phyloP scores from a whole-genome alignment of 2,797 vertebrate species.

The Rhabdophis nuchalis region DNA sequence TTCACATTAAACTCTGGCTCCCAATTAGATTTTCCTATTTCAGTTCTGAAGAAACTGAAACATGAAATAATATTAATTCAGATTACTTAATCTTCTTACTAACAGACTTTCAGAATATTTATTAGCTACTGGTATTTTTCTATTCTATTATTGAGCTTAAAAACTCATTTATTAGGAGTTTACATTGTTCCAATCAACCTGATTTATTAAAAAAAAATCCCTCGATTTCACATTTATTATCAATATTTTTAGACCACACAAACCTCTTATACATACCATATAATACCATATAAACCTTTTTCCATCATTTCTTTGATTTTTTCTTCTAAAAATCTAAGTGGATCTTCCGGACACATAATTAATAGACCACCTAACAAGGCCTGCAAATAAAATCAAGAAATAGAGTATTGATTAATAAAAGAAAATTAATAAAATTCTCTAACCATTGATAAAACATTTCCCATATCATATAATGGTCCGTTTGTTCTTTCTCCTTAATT shows the following conservation, averaged over 20 bases:
- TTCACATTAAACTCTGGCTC: not conserved
- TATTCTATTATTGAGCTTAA: not conserved
- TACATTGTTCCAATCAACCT: not conserved
- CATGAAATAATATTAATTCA: not conserved
- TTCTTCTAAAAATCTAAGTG: slow-evolving; percentile 74
- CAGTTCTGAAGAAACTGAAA: not conserved
- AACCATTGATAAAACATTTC: no score
- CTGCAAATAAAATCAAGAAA: slow-evolving; percentile 57
- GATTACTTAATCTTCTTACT: not conserved
- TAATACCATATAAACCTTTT: slow-evolving; percentile 63
- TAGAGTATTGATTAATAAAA: slow-evolving; percentile 3
- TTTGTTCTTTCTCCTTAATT: no score
- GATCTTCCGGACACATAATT: slow-evolving; percentile 69
- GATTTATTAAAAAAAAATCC: not conserved
- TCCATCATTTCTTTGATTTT: slow-evolving; percentile 69
- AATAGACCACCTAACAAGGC: slow-evolving; percentile 72
- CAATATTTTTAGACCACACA: not conserved
- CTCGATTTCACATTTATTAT: not conserved
- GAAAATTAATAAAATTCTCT: no score
- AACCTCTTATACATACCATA: slow-evolving; percentile 63
- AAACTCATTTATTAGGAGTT: not conserved
- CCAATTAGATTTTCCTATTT: not conserved
- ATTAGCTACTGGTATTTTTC: not conserved
- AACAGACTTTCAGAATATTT: not conserved
- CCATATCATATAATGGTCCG: no score